Evolutionary conservation across 2,113 vertebrate species (phyloP).

Genomic region (Xiphophorus hellerii): DNA sequence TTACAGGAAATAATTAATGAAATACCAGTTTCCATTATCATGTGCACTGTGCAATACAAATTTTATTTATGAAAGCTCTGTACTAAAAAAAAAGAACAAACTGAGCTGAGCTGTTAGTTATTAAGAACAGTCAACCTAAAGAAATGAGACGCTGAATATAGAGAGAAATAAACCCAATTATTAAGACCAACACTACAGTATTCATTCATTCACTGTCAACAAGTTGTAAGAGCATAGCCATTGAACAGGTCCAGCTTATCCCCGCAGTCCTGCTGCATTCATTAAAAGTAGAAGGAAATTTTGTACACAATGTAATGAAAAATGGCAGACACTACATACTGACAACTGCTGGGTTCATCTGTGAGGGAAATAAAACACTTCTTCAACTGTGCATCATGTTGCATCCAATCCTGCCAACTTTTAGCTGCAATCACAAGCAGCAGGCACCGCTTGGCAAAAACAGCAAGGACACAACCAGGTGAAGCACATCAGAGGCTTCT

Average conservation of each 20-base stretch:
- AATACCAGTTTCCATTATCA: too few relatives aligned
- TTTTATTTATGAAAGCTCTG: too few relatives aligned
- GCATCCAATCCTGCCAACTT: conserved; percentile 48
- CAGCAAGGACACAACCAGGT: conserved; percentile 61
- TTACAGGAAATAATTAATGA: too few relatives aligned
- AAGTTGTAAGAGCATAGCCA: not conserved
- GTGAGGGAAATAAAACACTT: conserved; percentile 35
- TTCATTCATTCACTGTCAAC: not conserved
- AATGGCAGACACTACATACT: not conserved
- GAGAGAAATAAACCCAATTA: too few relatives aligned
- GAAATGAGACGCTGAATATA: too few relatives aligned
- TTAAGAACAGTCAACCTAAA: too few relatives aligned
- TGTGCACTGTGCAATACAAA: too few relatives aligned
- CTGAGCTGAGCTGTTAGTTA: too few relatives aligned
- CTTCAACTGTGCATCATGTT: conserved; percentile 14
- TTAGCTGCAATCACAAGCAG: conserved; percentile 40
- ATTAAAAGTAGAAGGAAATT: not conserved
- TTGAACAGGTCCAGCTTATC: not conserved
- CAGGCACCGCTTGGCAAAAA: conserved; percentile 69
- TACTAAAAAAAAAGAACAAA: too few relatives aligned
- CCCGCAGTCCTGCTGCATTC: not conserved
- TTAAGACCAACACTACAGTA: too few relatives aligned
- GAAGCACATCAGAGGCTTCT: conserved; percentile 70
- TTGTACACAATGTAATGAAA: not conserved
- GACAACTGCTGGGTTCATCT: not conserved